Conservation (phyloP, 2,888 invertebrate species). For the Esperia sulphurella region DNA sequence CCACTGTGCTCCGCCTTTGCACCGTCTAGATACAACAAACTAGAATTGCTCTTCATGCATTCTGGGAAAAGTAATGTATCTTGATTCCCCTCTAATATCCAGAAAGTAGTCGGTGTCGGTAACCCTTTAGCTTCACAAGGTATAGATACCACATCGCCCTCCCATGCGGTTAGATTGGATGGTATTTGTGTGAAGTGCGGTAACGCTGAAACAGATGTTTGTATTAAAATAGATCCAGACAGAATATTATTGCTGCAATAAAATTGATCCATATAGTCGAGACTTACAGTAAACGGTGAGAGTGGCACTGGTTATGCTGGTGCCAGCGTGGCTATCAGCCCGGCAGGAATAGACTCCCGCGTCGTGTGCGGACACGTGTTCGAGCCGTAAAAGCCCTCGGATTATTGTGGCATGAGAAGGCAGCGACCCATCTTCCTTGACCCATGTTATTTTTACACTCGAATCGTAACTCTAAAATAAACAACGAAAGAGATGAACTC, state of each 20-base stretch:
- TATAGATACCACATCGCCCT: conserved; percentile 92
- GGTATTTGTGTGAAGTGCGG: conserved; percentile 93
- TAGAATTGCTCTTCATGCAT: conserved; percentile 71
- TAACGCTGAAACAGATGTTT: conserved; percentile 85
- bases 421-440: conserved; percentile 65
- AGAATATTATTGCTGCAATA: conserved; percentile 63
- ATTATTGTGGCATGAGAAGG: conserved; percentile 63
- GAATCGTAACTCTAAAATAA: conserved; percentile 67
- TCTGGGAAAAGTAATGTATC: conserved; percentile 80
- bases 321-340: conserved; percentile 93
- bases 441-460: conserved; percentile 71
- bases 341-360: conserved; percentile 95
- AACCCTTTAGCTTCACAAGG: conserved; percentile 95
- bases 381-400: conserved; percentile 83
- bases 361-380: conserved; percentile 90
- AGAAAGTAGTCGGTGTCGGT: conserved; percentile 95
- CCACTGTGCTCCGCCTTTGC: conserved; percentile 67
- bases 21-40: conserved; percentile 67
- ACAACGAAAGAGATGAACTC: conserved; percentile 14
- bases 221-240: conserved; percentile 60
- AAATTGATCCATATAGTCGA: conserved; percentile 48
- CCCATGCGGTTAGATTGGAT: conserved; percentile 91
- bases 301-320: conserved; percentile 91
- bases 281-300: conserved; percentile 95
- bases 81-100: conserved; percentile 95